Conservation (phyloP, 2,113 vertebrate genomes). For the Hyperopisus bebe region DNA sequence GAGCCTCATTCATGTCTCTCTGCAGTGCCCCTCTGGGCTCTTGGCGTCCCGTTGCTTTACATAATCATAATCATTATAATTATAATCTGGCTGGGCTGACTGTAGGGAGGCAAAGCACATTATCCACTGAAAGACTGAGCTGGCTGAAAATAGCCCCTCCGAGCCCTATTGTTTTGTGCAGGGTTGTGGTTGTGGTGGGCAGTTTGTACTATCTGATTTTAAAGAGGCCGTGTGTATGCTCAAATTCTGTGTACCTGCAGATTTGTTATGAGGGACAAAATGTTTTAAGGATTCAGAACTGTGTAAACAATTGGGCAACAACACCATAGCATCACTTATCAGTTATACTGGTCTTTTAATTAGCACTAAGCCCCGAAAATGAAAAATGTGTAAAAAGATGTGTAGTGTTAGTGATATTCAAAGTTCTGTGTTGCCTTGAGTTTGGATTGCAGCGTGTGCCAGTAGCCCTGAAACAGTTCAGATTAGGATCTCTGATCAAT, state of each 20-base stretch:
- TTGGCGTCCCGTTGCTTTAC: conserved; percentile 7
- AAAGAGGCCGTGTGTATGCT: background rate
- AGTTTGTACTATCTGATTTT: background rate
- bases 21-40: conserved; percentile 1
- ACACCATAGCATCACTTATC: background rate
- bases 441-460: background rate
- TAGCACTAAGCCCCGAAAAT: background rate
- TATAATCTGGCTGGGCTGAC: conserved; percentile 16
- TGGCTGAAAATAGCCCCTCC: conserved; percentile 2
- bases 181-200: background rate
- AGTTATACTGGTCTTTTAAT: background rate
- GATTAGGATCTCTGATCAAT: background rate
- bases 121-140: conserved; percentile 2
- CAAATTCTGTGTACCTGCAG: background rate
- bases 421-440: background rate
- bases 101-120: conserved; percentile 15
- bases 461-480: background rate
- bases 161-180: background rate
- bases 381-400: background rate
- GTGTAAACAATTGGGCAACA: background rate
- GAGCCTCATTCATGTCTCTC: conserved; percentile 16
- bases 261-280: background rate
- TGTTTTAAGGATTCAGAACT: background rate
- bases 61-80: conserved; percentile 23
- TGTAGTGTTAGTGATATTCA: background rate